phyloP scores from a whole-genome alignment of 1,140 invertebrate species.

The Eurosta solidaginis region DNA sequence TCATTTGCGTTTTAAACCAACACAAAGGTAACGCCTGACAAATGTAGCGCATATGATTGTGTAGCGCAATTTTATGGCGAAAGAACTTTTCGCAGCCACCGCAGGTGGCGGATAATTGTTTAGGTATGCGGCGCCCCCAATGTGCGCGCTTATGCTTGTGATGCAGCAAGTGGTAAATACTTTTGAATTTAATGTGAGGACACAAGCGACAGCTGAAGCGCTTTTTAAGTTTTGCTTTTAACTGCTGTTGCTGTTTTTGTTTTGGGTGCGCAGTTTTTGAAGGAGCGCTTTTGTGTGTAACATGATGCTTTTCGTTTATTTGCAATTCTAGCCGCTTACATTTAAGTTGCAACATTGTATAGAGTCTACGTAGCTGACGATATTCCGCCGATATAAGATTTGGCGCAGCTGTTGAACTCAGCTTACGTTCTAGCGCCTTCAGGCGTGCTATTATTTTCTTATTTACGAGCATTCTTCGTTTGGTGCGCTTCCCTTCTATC shows the following conservation, averaged over 20 bases:
- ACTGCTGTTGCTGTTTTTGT: not conserved
- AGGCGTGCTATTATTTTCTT: not conserved
- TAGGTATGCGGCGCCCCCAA: not conserved
- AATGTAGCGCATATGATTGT: slow-evolving; percentile 52
- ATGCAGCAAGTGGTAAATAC: slow-evolving; percentile 34
- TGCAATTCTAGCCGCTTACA: not conserved
- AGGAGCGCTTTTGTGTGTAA: not conserved
- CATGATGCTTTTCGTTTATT: not conserved
- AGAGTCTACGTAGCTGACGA: not conserved
- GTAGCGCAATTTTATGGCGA: slow-evolving; percentile 40
- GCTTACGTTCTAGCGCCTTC: not conserved
- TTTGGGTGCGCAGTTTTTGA: not conserved
- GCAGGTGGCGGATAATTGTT: slow-evolving; percentile 40
- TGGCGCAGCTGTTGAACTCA: not conserved
- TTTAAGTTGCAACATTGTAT: not conserved
- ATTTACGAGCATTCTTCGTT: not conserved
- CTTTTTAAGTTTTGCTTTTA: not conserved
- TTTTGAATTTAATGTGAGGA: slow-evolving; percentile 32
- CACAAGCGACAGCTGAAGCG: not conserved
- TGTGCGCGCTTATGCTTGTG: slow-evolving; percentile 36
- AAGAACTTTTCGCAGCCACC: slow-evolving; percentile 45
- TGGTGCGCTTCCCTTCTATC: not conserved
- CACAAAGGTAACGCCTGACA: slow-evolving; percentile 48
- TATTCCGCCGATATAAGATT: not conserved
- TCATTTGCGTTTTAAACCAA: slow-evolving; percentile 36